Evolutionary conservation across 2,113 vertebrate genomes (phyloP), one percentile per base, ranked within the genome.

Genomic region (Pseudorhombus dupliciocellatus): DNA sequence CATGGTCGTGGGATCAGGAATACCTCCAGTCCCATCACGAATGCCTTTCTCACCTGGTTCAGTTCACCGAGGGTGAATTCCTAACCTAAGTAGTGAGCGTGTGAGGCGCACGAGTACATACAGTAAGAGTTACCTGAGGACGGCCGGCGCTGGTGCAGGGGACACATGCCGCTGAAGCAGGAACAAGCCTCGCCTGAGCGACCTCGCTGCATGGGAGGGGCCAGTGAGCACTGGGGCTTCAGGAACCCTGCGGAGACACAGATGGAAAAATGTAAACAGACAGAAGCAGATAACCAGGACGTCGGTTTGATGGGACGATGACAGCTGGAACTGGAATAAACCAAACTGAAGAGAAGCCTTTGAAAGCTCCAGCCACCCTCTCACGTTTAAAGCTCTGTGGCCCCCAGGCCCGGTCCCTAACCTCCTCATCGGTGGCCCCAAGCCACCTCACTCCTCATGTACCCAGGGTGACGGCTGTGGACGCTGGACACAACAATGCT

Each of bases 161-260:
- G 89, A 77, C 94, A 94, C 88, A 94, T 84, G 60, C 94, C 94
- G 1, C 83, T 94, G 89, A 94, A 94, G 75, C 94, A 94, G 80
- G 94, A 90, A 84, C 94, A 94, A 1, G 53, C 87, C 5, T 94
- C 94, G 10, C 77, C 84, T 1, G 91, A 75, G 22, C 93, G 90
- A 21, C 91, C 92, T 88, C 93, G 89, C 77, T 93, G 92, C 86
- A 92, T 88, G 34, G 92, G 92, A 48, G 93, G 89, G 59, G 93
- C 91, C 88, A 94, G 60, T 12, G 94, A 94, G 88, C 94, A 94
- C 94, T 94, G 94, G 89, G 94, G 93, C 86, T 94, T 94, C 86
- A 94, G 83, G 86, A 94, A 94, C 91, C 94, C 94, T 94, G 81
- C 0, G 3, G 10, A 34, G 62, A 79, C 4, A 44, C 15, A 44